These are phyloP conservation scores for Hyperoplus lanceolatus DNA, from an alignment of 2,797 vertebrate genomes.

Conservation along the genomic window DNA sequence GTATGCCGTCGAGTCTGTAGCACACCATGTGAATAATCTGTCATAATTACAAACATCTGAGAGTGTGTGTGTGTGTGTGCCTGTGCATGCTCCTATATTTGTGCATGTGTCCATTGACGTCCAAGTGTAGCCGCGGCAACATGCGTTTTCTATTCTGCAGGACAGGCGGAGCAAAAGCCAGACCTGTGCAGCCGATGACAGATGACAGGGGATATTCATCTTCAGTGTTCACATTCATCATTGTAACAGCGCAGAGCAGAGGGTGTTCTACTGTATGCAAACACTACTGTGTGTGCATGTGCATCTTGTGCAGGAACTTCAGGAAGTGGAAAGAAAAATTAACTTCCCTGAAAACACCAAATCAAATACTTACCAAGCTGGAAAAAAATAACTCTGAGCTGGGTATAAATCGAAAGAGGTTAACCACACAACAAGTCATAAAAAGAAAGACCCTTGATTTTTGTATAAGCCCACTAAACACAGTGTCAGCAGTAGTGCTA, in stretches of 20 bases:
- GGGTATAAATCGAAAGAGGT: conserved; percentile 49
- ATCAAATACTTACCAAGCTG: conserved; percentile 39
- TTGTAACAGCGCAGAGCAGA: conserved; percentile 40
- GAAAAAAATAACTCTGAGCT: conserved; percentile 32
- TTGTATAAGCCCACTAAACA: conserved; percentile 54
- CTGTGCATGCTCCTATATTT: neutral
- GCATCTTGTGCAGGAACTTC: conserved; percentile 7
- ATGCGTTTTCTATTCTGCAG: conserved; percentile 57
- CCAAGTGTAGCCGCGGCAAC: conserved; percentile 35
- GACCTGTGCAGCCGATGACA: conserved; percentile 56
- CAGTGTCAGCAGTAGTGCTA: conserved; percentile 69
- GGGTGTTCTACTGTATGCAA: conserved; percentile 35
- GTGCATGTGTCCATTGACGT: conserved; percentile 43
- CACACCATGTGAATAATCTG: conserved; percentile 60
- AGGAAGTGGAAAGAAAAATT: conserved; percentile 30
- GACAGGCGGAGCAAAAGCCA: conserved; percentile 51
- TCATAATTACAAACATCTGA: conserved; percentile 66
- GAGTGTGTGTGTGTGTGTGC: neutral
- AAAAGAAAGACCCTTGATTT: conserved; percentile 66
- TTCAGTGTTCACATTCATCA: conserved; percentile 68
- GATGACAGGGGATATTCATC: conserved; percentile 71
- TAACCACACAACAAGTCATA: conserved; percentile 58
- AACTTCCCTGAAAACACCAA: conserved; percentile 27
- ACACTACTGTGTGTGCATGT: neutral
- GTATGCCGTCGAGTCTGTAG: conserved; percentile 50